phyloP scores from a whole-genome alignment of 2,888 invertebrate genomes.

The Thymelicus acteon region DNA sequence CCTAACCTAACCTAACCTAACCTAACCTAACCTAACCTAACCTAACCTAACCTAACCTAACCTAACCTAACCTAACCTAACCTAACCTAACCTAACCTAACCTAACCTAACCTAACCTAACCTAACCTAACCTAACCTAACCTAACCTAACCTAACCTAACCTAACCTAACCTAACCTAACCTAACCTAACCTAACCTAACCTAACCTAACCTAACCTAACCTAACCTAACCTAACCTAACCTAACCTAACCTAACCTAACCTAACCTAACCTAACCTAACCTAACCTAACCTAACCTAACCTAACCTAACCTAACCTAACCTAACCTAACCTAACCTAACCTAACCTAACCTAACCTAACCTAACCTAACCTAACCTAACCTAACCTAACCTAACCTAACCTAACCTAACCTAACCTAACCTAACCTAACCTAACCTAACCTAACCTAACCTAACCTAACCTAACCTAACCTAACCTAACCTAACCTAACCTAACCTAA shows the following conservation, averaged over 20 bases:
- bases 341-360: slow-evolving; percentile 16
- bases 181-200: slow-evolving; percentile 16
- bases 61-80: slow-evolving; percentile 16
- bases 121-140: slow-evolving; percentile 16
- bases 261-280: slow-evolving; percentile 16
- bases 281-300: slow-evolving; percentile 16
- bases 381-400: slow-evolving; percentile 12
- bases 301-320: slow-evolving; percentile 16
- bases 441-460: no score
- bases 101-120: slow-evolving; percentile 16
- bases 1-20: slow-evolving; percentile 16
- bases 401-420: no score
- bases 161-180: slow-evolving; percentile 16
- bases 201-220: slow-evolving; percentile 16
- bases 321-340: slow-evolving; percentile 16
- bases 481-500: no score
- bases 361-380: slow-evolving; percentile 16
- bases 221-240: slow-evolving; percentile 16
- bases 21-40: slow-evolving; percentile 16
- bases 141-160: slow-evolving; percentile 16
- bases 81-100: slow-evolving; percentile 16
- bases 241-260: slow-evolving; percentile 16
- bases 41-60: slow-evolving; percentile 16
- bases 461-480: no score
- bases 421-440: no score